Evolutionary conservation across 2,797 vertebrate genomes (phyloP), one percentile per base, ranked within the genome.

Genomic region (Pampus argenteus): DNA sequence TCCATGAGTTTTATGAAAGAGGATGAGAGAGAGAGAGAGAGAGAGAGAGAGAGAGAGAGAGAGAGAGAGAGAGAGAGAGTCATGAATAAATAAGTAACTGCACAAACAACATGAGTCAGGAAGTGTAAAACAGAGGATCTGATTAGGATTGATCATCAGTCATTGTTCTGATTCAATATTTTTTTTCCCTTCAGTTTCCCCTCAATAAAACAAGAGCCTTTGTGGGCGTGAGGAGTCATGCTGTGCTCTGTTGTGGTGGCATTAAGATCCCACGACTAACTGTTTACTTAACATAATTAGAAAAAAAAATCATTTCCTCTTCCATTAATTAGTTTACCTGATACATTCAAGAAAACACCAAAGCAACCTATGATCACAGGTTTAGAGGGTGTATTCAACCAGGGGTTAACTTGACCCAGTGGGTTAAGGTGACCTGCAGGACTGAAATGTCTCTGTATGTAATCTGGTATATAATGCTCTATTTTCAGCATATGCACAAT

Each of bases 91-190:
- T 48, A 26, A 74, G 56, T 42, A 47, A 62, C 64, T 76, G 26
- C 56, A 48, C 47, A 76, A 85, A 76, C 51, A 68, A 20, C 71
- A 44, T 89, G 89, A 89, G 74, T 87, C 89, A 92, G 79, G 69
- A 79, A 75, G 77, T 75, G 66, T 62, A 64, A 78, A 77, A 49
- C 38, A 71, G 52, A 55, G 14, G 25, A 48, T 56, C 38, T 73
- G 64, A 68, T 76, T 40, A 71, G 2, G 17, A 68, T 38, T 64
- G 36, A 77, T 83, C 57, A 79, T 56, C 71, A 74, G 52, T 82
- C 28, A 59, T 61, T 67, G 66, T 72, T 36, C 48, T 49, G 61
- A 78, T 49, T 72, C 23, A 49, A 18, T 60, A 34, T 7, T 72
- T 49, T 72, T 49, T 9, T 72, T 38, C 60, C 66, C 62, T 38